Conservation (phyloP, 2,888 invertebrate genomes). For the Pristionchus japonicus region DNA sequence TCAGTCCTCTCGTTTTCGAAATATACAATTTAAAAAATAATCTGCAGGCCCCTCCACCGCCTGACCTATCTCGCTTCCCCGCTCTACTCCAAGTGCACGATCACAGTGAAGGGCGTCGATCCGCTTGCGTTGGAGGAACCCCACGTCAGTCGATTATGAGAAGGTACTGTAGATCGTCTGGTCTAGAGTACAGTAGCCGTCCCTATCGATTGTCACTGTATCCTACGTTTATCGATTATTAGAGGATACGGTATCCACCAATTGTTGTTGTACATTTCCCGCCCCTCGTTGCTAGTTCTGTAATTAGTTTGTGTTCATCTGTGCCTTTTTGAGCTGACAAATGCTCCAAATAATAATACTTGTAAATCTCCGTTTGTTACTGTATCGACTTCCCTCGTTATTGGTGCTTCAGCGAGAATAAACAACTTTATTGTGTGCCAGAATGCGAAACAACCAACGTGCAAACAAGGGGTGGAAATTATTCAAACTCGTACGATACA, state of each 20-base stretch:
- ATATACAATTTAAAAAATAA: neutral
- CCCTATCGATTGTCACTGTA: no score
- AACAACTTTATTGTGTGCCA: neutral
- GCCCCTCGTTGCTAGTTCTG: neutral
- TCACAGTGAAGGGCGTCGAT: conserved; percentile 11
- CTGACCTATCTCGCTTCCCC: conserved; percentile 43
- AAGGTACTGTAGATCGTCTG: neutral
- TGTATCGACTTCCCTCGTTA: neutral
- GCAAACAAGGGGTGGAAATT: neutral
- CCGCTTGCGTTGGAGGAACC: conserved; percentile 20
- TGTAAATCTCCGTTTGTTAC: neutral
- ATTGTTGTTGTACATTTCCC: neutral
- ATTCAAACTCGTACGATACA: neutral
- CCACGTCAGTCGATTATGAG: conserved; percentile 17
- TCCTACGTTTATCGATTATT: no score
- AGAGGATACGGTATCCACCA: neutral
- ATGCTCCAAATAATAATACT: neutral
- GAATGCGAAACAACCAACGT: neutral
- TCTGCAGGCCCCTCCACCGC: conserved; percentile 44
- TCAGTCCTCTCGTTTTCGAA: neutral
- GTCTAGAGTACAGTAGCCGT: neutral
- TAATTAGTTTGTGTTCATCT: neutral
- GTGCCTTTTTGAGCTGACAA: neutral
- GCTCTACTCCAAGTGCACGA: conserved; percentile 43
- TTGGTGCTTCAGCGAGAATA: neutral